A percentile compares a stretch with the other conserved stretches of the same genome.
Conservation (phyloP, 2,888 invertebrate genomes). For the Philopedon plagiatum region DNA sequence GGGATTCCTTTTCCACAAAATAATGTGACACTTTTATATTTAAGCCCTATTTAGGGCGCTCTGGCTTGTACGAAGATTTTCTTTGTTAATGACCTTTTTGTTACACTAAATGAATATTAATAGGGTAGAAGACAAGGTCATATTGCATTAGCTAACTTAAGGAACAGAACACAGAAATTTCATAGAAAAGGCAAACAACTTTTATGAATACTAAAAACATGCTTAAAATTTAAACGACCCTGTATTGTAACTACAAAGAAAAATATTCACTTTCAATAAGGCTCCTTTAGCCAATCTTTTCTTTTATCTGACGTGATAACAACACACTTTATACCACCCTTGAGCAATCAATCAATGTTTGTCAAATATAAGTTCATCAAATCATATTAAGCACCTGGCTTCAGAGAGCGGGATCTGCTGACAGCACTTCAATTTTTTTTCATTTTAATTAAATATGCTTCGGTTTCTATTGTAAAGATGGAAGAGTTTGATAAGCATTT, state of each 20-base stretch:
- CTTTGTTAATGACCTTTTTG: conserved; percentile 6
- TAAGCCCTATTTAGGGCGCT: conserved; percentile 13
- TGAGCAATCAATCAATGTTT: conserved; percentile 36
- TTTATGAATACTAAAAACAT: too few relatives aligned
- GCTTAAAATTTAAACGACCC: too few relatives aligned
- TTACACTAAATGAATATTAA: not conserved
- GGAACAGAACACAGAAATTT: not conserved
- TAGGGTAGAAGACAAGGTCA: not conserved
- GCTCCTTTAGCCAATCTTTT: conserved; percentile 16
- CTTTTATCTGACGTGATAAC: conserved; percentile 21
- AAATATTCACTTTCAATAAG: conserved; percentile 19
- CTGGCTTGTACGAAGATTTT: not conserved
- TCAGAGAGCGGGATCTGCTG: conserved; percentile 6
- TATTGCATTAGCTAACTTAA: not conserved
- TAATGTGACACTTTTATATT: conserved; percentile 35
- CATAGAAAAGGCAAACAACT: too few relatives aligned
- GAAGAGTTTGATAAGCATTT: not conserved
- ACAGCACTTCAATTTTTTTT: conserved; percentile 3
- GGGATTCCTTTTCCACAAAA: conserved; percentile 24
- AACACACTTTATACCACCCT: conserved; percentile 29
- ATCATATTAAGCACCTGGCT: conserved; percentile 26
- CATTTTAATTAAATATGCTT: not conserved
- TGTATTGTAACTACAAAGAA: too few relatives aligned
- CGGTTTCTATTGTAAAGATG: not conserved
- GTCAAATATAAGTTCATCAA: conserved; percentile 30